Percentiles rank a stretch among this genome's conserved stretches.
phyloP scores from a whole-genome alignment of 1,140 invertebrate species.

The Zaprionus africanus region DNA sequence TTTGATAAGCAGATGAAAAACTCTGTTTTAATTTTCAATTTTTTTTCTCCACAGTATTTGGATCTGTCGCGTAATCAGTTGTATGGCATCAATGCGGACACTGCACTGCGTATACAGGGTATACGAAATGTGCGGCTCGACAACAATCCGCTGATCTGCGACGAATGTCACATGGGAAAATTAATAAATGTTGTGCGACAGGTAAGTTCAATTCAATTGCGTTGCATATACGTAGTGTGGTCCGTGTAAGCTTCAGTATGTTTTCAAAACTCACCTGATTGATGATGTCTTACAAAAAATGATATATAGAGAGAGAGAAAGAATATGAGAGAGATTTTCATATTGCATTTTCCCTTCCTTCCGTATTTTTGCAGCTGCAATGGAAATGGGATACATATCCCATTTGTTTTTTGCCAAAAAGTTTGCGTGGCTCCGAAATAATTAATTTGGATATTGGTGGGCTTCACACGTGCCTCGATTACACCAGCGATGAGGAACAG shows the following conservation, averaged over 20 bases:
- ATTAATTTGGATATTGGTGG: slow-evolving; percentile 78
- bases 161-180: slow-evolving; percentile 87
- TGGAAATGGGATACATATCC: slow-evolving; percentile 83
- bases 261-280: slow-evolving; percentile 55
- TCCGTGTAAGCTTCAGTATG: slow-evolving; percentile 59
- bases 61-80: slow-evolving; percentile 88
- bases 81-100: slow-evolving; percentile 86
- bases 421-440: slow-evolving; percentile 79
- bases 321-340: background rate
- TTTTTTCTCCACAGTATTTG: slow-evolving; percentile 75
- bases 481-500: slow-evolving; percentile 82
- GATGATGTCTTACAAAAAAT: slow-evolving; percentile 28
- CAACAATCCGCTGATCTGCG: slow-evolving; percentile 88
- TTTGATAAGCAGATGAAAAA: slow-evolving; percentile 50
- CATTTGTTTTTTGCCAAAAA: slow-evolving; percentile 83
- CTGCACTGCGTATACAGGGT: slow-evolving; percentile 85
- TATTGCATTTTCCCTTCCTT: slow-evolving; percentile 6
- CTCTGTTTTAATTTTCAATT: slow-evolving; percentile 22
- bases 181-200: slow-evolving; percentile 81
- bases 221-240: slow-evolving; percentile 13
- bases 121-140: slow-evolving; percentile 85
- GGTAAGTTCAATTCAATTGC: slow-evolving; percentile 67
- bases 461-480: slow-evolving; percentile 79
- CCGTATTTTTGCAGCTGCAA: slow-evolving; percentile 58
- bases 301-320: background rate